These are phyloP conservation scores for Paralichthys olivaceus DNA, from an alignment of 2,113 vertebrate genomes.

Conservation along the genomic window DNA sequence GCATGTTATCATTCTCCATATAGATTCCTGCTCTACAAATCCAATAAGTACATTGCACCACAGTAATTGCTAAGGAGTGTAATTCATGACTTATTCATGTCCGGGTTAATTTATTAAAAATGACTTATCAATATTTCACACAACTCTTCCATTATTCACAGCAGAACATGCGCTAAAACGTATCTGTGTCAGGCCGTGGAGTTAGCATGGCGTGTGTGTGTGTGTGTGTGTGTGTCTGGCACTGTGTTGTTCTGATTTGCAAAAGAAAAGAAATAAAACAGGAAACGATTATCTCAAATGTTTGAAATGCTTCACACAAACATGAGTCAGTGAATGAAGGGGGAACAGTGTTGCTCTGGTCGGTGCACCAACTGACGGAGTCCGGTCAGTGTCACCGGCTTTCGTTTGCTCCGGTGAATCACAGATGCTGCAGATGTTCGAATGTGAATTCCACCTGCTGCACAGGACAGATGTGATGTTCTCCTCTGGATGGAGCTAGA, in stretches of 20 bases:
- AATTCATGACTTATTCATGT: slow-evolving; percentile 79
- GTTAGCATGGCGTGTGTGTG: slow-evolving; percentile 38
- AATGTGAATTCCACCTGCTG: slow-evolving; percentile 57
- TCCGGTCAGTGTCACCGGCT: slow-evolving; percentile 16
- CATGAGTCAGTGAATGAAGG: not conserved
- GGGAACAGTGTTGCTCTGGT: not conserved
- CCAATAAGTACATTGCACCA: slow-evolving; percentile 60
- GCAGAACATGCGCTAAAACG: slow-evolving; percentile 68
- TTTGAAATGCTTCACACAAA: not conserved
- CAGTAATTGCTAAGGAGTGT: slow-evolving; percentile 76
- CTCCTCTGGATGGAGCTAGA: slow-evolving; percentile 1
- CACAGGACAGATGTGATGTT: slow-evolving; percentile 23
- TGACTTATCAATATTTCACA: slow-evolving; percentile 79
- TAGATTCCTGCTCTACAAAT: slow-evolving; percentile 53
- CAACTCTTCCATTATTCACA: slow-evolving; percentile 76
- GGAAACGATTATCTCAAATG: not conserved
- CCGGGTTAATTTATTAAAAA: slow-evolving; percentile 81
- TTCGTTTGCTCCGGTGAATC: slow-evolving; percentile 24
- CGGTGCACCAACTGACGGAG: not conserved
- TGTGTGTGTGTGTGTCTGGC: slow-evolving; percentile 7
- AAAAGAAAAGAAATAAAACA: not conserved
- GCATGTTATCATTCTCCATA: slow-evolving; percentile 57
- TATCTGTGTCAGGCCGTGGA: slow-evolving; percentile 77
- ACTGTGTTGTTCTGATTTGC: slow-evolving; percentile 34
- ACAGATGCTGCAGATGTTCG: slow-evolving; percentile 41